Conservation (phyloP, 2,113 vertebrate species). For the Nerophis lumbriciformis region DNA sequence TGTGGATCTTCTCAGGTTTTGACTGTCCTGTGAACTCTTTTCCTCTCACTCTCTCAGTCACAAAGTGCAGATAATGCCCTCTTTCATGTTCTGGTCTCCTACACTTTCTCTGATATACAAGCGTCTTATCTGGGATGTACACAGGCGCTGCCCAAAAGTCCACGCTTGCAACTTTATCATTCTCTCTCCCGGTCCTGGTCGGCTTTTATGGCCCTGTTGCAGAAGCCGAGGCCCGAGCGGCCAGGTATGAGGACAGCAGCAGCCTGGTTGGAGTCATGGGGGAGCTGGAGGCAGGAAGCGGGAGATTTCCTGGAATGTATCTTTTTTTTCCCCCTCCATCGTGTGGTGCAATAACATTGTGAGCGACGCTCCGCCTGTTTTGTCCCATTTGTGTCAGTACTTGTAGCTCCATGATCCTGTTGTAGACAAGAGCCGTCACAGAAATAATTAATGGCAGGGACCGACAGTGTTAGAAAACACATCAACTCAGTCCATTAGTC, state of each 20-base stretch:
- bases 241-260: slow-evolving; percentile 65
- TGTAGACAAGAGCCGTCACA: slow-evolving; percentile 23
- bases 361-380: slow-evolving; percentile 54
- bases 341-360: slow-evolving; percentile 70
- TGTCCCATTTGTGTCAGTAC: slow-evolving; percentile 43
- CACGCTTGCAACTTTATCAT: slow-evolving; percentile 1
- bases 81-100: slow-evolving; percentile 43
- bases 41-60: slow-evolving; percentile 13
- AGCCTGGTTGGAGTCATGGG: slow-evolving; percentile 53
- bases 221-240: slow-evolving; percentile 29
- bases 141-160: slow-evolving; percentile 16
- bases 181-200: not conserved
- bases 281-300: slow-evolving; percentile 69
- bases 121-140: slow-evolving; percentile 42
- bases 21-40: slow-evolving; percentile 38
- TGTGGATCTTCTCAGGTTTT: slow-evolving; percentile 32
- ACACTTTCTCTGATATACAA: slow-evolving; percentile 29
- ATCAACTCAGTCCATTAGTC: slow-evolving; percentile 9
- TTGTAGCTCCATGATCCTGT: slow-evolving; percentile 22
- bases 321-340: slow-evolving; percentile 52
- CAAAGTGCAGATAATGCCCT: slow-evolving; percentile 32
- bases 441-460: slow-evolving; percentile 37
- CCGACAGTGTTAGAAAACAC: slow-evolving; percentile 10
- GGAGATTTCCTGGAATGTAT: slow-evolving; percentile 81
- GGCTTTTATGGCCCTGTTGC: slow-evolving; percentile 24